A percentile compares a stretch with the other conserved stretches of the same genome.
These are phyloP conservation scores for Psittacula cyanocephala DNA, from an alignment of 2,113 vertebrate genomes.

Conservation along the genomic window DNA sequence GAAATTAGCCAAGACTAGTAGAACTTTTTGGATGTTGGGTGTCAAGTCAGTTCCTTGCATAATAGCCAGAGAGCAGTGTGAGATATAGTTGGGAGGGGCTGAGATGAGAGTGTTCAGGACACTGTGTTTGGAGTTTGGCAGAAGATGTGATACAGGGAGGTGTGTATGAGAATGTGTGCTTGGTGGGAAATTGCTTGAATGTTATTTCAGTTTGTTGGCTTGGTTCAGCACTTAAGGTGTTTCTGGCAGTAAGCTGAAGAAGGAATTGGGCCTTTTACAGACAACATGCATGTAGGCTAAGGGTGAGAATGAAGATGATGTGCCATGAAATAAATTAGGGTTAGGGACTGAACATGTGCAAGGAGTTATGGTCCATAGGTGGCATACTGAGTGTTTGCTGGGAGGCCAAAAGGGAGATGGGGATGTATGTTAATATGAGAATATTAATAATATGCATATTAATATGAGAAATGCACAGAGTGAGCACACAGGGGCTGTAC, in stretches of 20 bases:
- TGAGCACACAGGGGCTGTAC: accelerated
- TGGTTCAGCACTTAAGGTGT: neutral
- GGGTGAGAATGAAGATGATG: neutral
- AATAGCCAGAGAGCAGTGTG: neutral
- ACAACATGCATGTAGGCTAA: neutral
- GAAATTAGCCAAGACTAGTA: neutral
- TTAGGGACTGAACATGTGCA: neutral
- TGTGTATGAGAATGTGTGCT: neutral
- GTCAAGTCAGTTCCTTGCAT: neutral
- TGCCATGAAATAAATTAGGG: neutral
- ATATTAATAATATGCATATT: neutral
- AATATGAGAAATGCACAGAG: neutral
- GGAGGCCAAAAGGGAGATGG: neutral
- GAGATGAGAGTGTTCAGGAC: neutral
- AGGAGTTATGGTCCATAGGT: neutral
- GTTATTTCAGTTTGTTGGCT: neutral
- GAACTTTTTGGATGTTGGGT: neutral
- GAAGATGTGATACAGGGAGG: neutral
- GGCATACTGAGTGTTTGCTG: neutral
- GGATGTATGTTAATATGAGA: neutral
- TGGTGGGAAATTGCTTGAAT: neutral
- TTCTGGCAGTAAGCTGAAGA: neutral
- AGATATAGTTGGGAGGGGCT: neutral
- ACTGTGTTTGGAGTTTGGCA: neutral
- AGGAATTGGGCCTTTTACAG: neutral